Conservation (phyloP, 2,888 invertebrate species). For the Acanthococcus lagerstroemiae region DNA sequence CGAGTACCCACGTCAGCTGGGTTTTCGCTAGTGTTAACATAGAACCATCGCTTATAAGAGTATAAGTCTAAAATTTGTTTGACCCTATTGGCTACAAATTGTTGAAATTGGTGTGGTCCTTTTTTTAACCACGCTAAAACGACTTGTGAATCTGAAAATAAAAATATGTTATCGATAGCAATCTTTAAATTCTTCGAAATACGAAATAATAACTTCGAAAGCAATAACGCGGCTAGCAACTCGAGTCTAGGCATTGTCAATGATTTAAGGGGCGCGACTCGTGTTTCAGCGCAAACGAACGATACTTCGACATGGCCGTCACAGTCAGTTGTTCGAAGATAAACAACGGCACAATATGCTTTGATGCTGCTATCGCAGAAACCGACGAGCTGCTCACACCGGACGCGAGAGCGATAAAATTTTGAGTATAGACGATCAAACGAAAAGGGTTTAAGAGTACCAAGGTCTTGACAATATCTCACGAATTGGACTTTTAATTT, state of each 20-base stretch:
- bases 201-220: background rate
- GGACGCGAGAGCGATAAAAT: too few species aligned
- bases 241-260: background rate
- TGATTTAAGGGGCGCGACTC: background rate
- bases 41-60: background rate
- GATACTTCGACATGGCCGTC: background rate
- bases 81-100: background rate
- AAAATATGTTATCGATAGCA: background rate
- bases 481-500: background rate
- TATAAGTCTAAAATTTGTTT: background rate
- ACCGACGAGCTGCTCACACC: background rate
- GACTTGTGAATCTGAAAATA: background rate
- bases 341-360: background rate
- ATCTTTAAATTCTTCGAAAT: background rate
- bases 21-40: background rate
- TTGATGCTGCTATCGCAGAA: background rate
- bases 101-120: background rate
- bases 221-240: background rate
- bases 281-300: background rate
- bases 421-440: background rate
- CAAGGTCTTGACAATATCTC: background rate
- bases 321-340: background rate
- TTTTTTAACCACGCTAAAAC: background rate
- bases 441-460: background rate
- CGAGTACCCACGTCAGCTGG: background rate